phyloP scores from a whole-genome alignment of 2,888 invertebrate species.

The Oeneis ivallda region DNA sequence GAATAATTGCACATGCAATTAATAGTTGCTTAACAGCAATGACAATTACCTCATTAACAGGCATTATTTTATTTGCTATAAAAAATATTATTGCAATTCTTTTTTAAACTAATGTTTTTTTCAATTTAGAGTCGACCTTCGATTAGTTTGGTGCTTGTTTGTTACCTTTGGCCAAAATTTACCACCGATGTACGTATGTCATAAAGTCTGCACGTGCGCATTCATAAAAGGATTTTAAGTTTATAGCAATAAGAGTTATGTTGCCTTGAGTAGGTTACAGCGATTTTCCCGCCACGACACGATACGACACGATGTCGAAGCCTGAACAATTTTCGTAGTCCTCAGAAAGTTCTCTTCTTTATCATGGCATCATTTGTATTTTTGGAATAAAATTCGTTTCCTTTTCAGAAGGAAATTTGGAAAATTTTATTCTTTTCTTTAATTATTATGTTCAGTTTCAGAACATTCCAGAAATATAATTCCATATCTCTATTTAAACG shows the following conservation, averaged over 20 bases:
- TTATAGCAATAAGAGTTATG: conserved; percentile 15
- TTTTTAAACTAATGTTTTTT: not conserved
- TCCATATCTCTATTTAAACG: not conserved
- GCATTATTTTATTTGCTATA: not conserved
- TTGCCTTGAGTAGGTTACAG: conserved; percentile 16
- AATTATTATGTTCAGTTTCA: conserved; percentile 18
- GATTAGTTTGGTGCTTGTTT: conserved; percentile 16
- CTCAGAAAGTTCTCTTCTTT: conserved; percentile 24
- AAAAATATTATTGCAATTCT: not conserved
- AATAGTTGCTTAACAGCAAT: conserved; percentile 15
- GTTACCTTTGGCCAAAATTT: conserved; percentile 33
- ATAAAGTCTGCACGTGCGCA: conserved; percentile 21
- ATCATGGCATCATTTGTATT: conserved; percentile 20
- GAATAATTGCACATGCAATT: conserved; percentile 7
- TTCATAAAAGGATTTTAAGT: conserved; percentile 23
- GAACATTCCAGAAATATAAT: conserved; percentile 23
- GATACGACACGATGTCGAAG: conserved; percentile 34
- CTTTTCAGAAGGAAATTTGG: conserved; percentile 28
- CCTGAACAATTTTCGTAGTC: conserved; percentile 29
- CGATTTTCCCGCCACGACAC: conserved; percentile 32
- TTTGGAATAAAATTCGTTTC: conserved; percentile 30
- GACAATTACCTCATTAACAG: not conserved
- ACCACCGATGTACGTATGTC: conserved; percentile 34
- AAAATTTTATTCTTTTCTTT: conserved; percentile 26
- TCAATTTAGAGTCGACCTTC: conserved; percentile 8